Evolutionary conservation across 2,113 vertebrate genomes (phyloP), one percentile per base, ranked within the genome.

Genomic region (Corydoras maculifer): DNA sequence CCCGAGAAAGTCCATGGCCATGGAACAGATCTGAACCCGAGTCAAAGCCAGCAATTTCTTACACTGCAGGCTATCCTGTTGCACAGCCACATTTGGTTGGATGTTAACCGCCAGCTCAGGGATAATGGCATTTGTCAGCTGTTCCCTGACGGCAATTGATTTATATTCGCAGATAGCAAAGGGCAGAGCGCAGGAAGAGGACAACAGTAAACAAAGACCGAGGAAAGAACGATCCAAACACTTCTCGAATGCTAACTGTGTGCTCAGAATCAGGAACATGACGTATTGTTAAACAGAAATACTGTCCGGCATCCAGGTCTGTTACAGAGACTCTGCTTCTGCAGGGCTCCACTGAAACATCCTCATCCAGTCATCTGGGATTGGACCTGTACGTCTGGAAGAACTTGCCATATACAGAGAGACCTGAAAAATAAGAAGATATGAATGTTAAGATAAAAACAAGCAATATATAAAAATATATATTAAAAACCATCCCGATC

Each of bases 31-130:
- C 82, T 80, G 79, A 62, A 77, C 78, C 81, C 83, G 83, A 83
- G 81, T 85, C 86, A 84, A 85, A 84, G 84, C 75, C 73, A 77
- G 80, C 79, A 77, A 84, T 83, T 84, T 80, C 77, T 81, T 80
- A 78, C 75, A 74, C 76, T 64, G 73, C 79, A 79, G 64, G 58
- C 81, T 70, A 77, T 75, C 82, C 66, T 73, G 81, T 84, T 59
- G 63, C 82, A 80, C 79, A 77, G 79, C 82, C 78, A 74, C 49
- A 48, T 25, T 25, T 25, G 18, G 18, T 25, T 25, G 18, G 18
- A 25, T 25, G 18, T 25, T 25, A 25, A 25, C 18, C 18, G 18
- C 18, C 18, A 25, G 18, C 18, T 25, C 18, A 25, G 18, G 18
- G 18, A 25, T 25, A 25, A 25, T 25, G 18, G 18, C 18, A 25